Evolutionary conservation across 2,797 vertebrate species (phyloP), one percentile per base, ranked within the genome.

Genomic region (Poeciliopsis paucimaculata): DNA sequence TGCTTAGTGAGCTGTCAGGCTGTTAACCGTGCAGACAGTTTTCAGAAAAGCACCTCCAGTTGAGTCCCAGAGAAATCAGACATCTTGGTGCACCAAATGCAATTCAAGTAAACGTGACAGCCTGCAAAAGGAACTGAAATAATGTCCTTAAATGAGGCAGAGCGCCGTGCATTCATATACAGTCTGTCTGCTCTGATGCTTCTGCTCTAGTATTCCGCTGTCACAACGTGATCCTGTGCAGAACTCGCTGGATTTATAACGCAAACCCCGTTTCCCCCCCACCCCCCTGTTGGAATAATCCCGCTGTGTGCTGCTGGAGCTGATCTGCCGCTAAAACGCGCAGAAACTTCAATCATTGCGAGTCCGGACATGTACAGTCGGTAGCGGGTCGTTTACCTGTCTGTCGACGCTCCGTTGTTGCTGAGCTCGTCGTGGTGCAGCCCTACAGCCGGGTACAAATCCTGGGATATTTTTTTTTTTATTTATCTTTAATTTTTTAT

Each of bases 301-400:
- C 16, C 2, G 0, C 43, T 5, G 53, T 26, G 36, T 77, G 26
- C n/a, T 1, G 77, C 31, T 72, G 72, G 8, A 6, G 28, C 72
- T 31, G 9, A 31, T 78, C 71, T 74, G 82, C 72, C 45, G 71
- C 76, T 18, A 62, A 64, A 76, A 79, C 73, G 20, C 73, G 73
- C 77, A 66, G 31, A 89, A 89, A 92, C 86, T 91, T 89, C 46
- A 78, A 82, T 80, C 84, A 77, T 45, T 46, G 39, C 81, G 34
- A 76, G 82, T 75, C 55, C 74, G 80, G 87, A 79, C 76, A 39
- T 71, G 62, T 0, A 10, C 28, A 18, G 78, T 49, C 66, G 66
- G 74, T 23, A 28, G 9, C 20, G 23, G 45, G 28, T 82, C 39
- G 0, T 72, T 86, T 88, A 90, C 92, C 89, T 92, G 81, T 51